Base-by-base conservation (phyloP, 2,888 invertebrate genomes). In the Rhabditoides inermis region DNA sequence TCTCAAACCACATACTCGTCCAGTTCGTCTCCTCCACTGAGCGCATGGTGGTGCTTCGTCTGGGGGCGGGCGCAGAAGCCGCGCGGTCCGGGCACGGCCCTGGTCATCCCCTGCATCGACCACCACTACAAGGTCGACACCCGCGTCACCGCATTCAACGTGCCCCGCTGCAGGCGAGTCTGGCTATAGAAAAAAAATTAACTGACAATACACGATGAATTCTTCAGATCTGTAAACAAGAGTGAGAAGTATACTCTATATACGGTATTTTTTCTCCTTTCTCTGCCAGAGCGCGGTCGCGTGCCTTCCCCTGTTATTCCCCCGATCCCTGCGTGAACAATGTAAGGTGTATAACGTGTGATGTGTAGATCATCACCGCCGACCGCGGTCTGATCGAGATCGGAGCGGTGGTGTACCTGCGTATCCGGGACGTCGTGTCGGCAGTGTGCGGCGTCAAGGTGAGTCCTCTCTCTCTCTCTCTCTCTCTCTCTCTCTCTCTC, bases 321-420 rank as follows among this genome's bases (percentile, higher is more conserved):
- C n/a, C n/a, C n/a, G n/a, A n/a, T n/a, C n/a, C n/a, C n/a, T n/a
- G n/a, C n/a, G n/a, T n/a, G n/a, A n/a, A n/a, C n/a, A n/a, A n/a
- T n/a, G n/a, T n/a, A n/a, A n/a, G n/a, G n/a, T n/a, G n/a, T n/a
- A n/a, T n/a, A n/a, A n/a, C n/a, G n/a, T n/a, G n/a, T n/a, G n/a
- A n/a, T n/a, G n/a, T n/a, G 30, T 44, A 63, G 58, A 61, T 79
- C 3, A 73, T 80, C 25, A 79, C 79, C 3, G 55, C 58, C 12
- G 80, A 80, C 65, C 68, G 76, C 25, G 80, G 78, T 7, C 72
- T 78, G 18, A 75, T 80, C 27, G 79, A 80, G 57, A 64, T 80
- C 12, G 78, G 78, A 2, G 79, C 78, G 1, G 77, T 78, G 12
- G 77, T 80, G 5, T 78, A 77, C 56, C 77, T 77, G 54, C 71